Evolutionary conservation across 2,888 invertebrate genomes (phyloP).

Genomic region (Ptychoptera albimana): DNA sequence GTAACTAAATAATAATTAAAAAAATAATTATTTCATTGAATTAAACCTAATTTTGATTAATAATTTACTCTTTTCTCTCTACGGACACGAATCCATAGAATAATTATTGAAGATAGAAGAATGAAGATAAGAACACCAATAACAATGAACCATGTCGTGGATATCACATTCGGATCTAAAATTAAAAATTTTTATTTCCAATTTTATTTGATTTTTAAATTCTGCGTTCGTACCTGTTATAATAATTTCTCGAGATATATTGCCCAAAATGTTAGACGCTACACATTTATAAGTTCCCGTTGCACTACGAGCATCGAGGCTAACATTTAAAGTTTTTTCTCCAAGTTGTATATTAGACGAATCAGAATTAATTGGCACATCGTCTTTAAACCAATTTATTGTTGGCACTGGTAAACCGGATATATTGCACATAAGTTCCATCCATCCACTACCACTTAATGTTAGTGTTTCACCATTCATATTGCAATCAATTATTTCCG

Average conservation of each 20-base stretch:
- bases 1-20: constrained; percentile 24
- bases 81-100: constrained; percentile 20
- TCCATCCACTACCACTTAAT: constrained; percentile 9
- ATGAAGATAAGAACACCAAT: constrained; percentile 18
- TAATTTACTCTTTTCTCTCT: constrained; percentile 17
- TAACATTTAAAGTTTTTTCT: constrained; percentile 14
- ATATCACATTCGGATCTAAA: not conserved
- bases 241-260: constrained; percentile 16
- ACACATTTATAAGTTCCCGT: constrained; percentile 8
- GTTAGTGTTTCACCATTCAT: constrained; percentile 25
- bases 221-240: too few species aligned
- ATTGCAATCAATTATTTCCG: constrained; percentile 31
- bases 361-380: constrained; percentile 12
- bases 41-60: not conserved
- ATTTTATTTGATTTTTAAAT: constrained; percentile 33
- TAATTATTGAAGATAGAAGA: constrained; percentile 21
- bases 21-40: constrained; percentile 8
- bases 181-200: not conserved
- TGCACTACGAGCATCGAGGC: constrained; percentile 18
- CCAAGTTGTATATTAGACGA: constrained; percentile 5
- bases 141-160: constrained; percentile 21
- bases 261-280: constrained; percentile 26
- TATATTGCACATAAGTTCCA: constrained; percentile 36
- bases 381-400: constrained; percentile 53
- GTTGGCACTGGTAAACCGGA: constrained; percentile 44